Evolutionary conservation across 2,888 invertebrate genomes (phyloP).

Genomic region (Ornithoptera alexandrae): DNA sequence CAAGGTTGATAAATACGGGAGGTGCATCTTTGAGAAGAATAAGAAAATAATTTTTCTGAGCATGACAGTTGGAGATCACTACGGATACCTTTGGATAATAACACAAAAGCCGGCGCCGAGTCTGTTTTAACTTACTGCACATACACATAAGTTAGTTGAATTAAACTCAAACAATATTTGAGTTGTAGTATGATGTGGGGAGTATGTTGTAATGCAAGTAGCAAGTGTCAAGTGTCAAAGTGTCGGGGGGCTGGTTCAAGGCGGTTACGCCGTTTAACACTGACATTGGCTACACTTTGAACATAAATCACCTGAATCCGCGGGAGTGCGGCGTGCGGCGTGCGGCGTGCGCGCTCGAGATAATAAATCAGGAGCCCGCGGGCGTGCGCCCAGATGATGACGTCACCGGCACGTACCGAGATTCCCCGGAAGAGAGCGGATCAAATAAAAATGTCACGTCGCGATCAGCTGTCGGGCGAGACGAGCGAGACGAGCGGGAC

Average conservation of each 20-base stretch:
- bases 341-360: conserved; percentile 57
- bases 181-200: background rate
- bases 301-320: conserved; percentile 59
- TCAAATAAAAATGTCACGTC: conserved; percentile 81
- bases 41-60: too few relatives aligned
- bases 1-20: background rate
- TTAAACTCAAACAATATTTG: background rate
- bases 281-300: conserved; percentile 52
- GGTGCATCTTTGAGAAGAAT: too few relatives aligned
- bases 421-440: conserved; percentile 78
- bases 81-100: too few relatives aligned
- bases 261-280: conserved; percentile 47
- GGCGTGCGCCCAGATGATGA: conserved; percentile 71
- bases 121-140: too few relatives aligned
- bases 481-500: conserved; percentile 54
- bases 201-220: background rate
- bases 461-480: conserved; percentile 77
- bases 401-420: conserved; percentile 76
- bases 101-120: too few relatives aligned
- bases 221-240: conserved; percentile 18
- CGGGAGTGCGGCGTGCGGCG: conserved; percentile 55
- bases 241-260: conserved; percentile 40
- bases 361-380: conserved; percentile 72
- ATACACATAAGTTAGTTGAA: background rate
- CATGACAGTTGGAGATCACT: too few relatives aligned